Percentiles rank a stretch among this genome's conserved stretches.
phyloP scores from a whole-genome alignment of 2,797 vertebrate genomes.

The Galago senegalensis region DNA sequence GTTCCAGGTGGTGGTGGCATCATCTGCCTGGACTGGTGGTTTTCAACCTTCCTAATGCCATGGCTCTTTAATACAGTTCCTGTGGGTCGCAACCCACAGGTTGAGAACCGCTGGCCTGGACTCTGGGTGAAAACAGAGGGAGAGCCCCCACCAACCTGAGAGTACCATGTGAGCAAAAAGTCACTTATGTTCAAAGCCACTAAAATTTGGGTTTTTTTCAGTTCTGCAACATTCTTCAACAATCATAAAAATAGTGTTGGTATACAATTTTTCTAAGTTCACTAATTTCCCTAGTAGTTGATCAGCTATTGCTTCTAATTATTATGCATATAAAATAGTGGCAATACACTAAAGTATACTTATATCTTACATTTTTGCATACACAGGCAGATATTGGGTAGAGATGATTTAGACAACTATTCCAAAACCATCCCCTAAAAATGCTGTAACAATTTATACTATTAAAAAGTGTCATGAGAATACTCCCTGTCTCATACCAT shows the following conservation, averaged over 20 bases:
- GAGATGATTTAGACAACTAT: neutral
- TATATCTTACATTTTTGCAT: neutral
- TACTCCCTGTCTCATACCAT: neutral
- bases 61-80: too few species aligned
- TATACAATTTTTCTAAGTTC: neutral
- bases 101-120: too few species aligned
- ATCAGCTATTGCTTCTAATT: neutral
- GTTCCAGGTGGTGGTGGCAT: accelerated
- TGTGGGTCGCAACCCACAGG: too few species aligned
- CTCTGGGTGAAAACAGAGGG: neutral
- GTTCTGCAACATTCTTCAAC: neutral
- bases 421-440: neutral
- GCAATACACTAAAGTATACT: neutral
- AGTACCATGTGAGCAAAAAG: neutral
- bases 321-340: neutral
- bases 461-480: neutral
- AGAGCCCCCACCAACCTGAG: neutral
- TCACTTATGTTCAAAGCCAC: neutral
- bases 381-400: neutral
- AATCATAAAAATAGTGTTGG: neutral
- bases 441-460: neutral
- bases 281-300: neutral
- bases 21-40: neutral
- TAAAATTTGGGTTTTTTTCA: neutral
- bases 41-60: too few species aligned